Base-by-base conservation (phyloP, 92 coral and sea anemone species). In the Chrysogorgia sp. region DNA sequence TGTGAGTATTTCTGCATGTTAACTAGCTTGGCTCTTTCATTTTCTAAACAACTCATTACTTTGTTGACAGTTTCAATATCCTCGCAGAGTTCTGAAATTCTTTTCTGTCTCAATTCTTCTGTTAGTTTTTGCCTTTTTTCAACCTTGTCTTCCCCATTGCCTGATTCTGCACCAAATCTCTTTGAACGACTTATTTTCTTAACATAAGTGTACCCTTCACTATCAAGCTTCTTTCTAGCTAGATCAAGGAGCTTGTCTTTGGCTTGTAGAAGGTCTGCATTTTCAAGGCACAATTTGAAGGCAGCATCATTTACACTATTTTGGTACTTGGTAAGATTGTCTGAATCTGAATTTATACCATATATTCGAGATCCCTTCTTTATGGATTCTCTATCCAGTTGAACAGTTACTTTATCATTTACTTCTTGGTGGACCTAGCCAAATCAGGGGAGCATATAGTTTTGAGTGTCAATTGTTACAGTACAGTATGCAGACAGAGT, bases 1-100 rank as follows among this genome's bases (percentile, higher is more conserved):
- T 86, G 81, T 10, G 86, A 34, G 62, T 82, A 86, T 75, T 78
- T 82, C 61, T 82, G 83, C 84, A 74, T 81, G 60, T 61, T 76
- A 32, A 40, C 60, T 59, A 76, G 71, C 72, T 76, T 61, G 37
- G 40, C 53, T 30, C 58, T 32, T 66, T 76, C 72, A 41, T 52
- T 82, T 57, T 81, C 86, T 67, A 75, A 58, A 40, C 55, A 58
- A 68, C 79, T 66, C 24, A 86, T 81, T 52, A 67, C 45, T 43
- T 67, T 81, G 58, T 85, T 69, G 34, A 85, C 64, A 49, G 77
- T 66, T 52, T 85, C 79, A 19, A 81, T 81, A 68, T 81, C 85
- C 43, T 81, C 80, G 58, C 41, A 23, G 35, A 83, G 57, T 76
- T 76, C 87, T 34, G 65, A 26, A 30, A 83, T 31, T 55, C 53